These are phyloP conservation scores for Cheilosia impressa DNA, from an alignment of 2,888 invertebrate genomes.

Conservation along the genomic window DNA sequence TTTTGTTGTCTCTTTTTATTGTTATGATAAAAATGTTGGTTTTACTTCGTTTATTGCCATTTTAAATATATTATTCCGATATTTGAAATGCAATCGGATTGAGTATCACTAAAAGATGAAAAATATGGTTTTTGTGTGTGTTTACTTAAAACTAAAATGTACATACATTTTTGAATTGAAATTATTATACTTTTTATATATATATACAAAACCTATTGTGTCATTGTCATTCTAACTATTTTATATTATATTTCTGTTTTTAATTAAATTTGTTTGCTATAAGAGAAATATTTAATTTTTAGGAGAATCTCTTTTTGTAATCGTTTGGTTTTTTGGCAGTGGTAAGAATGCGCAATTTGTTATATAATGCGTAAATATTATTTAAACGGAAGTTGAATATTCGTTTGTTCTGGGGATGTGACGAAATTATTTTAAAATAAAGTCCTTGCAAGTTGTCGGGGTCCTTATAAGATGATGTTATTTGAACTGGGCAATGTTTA, in stretches of 20 bases:
- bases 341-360: slow-evolving; percentile 65
- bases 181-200: slow-evolving; percentile 17
- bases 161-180: slow-evolving; percentile 1
- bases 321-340: slow-evolving; percentile 64
- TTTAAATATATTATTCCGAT: slow-evolving; percentile 41
- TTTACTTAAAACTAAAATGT: slow-evolving; percentile 35
- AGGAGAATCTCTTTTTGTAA: slow-evolving; percentile 65
- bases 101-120: slow-evolving; percentile 13
- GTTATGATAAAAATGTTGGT: slow-evolving; percentile 29
- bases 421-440: not conserved
- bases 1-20: slow-evolving; percentile 17
- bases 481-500: too few species aligned
- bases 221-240: slow-evolving; percentile 63
- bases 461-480: not conserved
- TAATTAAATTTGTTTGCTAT: slow-evolving; percentile 7
- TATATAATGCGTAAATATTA: not conserved
- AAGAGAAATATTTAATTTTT: slow-evolving; percentile 62
- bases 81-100: slow-evolving; percentile 25
- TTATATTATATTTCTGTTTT: slow-evolving; percentile 6
- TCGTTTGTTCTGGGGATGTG: not conserved
- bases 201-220: slow-evolving; percentile 68
- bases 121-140: not conserved
- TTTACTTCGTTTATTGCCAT: slow-evolving; percentile 61
- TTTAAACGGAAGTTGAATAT: too few species aligned
- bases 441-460: not conserved